These are phyloP conservation scores for Drosophila bipectinata DNA, from an alignment of 1,140 invertebrate species.

Conservation along the genomic window DNA sequence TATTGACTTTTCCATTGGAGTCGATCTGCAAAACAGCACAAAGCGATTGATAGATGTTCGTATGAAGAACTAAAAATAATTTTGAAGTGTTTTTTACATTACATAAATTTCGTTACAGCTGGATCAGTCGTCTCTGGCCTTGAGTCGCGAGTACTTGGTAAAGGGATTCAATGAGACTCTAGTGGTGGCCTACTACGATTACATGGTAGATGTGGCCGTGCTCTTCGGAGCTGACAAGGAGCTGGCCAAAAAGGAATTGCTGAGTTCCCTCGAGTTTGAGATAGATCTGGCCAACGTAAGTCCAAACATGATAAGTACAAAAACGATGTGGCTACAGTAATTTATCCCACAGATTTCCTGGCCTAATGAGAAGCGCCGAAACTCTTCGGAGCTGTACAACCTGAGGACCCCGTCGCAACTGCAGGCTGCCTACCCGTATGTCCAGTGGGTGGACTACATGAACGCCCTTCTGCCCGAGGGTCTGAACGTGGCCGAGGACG, in stretches of 20 bases:
- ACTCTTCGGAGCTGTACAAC: constrained; percentile 96
- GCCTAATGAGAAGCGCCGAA: constrained; percentile 94
- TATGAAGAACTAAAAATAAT: constrained; percentile 22
- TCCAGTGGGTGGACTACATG: constrained; percentile 88
- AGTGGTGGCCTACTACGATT: constrained; percentile 91
- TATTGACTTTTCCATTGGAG: constrained; percentile 95
- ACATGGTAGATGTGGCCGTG: constrained; percentile 94
- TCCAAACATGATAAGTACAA: no score
- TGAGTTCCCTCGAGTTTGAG: constrained; percentile 95
- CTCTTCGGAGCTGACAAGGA: constrained; percentile 92
- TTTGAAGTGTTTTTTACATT: no score
- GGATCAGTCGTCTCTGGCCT: constrained; percentile 95
- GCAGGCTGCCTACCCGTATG: constrained; percentile 88
- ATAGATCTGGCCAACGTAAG: constrained; percentile 95
- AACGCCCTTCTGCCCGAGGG: constrained; percentile 89
- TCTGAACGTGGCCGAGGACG: constrained; percentile 87
- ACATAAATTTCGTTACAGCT: constrained; percentile 86
- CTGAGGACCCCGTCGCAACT: constrained; percentile 92
- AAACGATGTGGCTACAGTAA: neutral
- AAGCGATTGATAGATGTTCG: constrained; percentile 94
- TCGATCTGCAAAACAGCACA: constrained; percentile 96
- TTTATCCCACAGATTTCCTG: constrained; percentile 89
- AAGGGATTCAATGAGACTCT: constrained; percentile 92
- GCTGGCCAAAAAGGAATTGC: constrained; percentile 90
- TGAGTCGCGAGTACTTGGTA: constrained; percentile 94